These are phyloP conservation scores for Apotomis turbidana DNA, from an alignment of 2,888 invertebrate species.

Conservation along the genomic window DNA sequence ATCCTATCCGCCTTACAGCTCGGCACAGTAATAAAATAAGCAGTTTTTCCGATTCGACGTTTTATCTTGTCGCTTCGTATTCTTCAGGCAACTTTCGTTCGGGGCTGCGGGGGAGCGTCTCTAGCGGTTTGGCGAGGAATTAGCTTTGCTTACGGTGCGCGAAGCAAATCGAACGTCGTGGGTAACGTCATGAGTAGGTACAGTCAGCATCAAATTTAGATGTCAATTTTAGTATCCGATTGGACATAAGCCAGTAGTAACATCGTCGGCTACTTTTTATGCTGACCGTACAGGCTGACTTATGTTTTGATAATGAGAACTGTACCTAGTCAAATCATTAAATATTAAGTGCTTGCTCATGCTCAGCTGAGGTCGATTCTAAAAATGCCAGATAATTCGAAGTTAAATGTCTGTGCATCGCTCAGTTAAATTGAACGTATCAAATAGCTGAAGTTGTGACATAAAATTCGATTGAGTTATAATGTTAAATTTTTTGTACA, in stretches of 20 bases:
- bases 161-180: slow-evolving; percentile 19
- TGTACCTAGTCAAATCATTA: slow-evolving; percentile 26
- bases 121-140: slow-evolving; percentile 60
- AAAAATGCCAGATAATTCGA: too few species aligned
- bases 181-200: too few species aligned
- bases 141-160: slow-evolving; percentile 53
- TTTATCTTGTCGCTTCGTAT: slow-evolving; percentile 78
- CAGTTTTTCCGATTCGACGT: slow-evolving; percentile 79
- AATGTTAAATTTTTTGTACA: too few species aligned
- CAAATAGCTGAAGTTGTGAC: too few species aligned
- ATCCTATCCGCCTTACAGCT: slow-evolving; percentile 68
- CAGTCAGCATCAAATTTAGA: too few species aligned
- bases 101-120: slow-evolving; percentile 64
- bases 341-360: slow-evolving; percentile 1
- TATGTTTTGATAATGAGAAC: slow-evolving; percentile 25
- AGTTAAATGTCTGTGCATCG: too few species aligned
- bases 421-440: too few species aligned
- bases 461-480: too few species aligned
- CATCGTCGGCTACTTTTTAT: too few species aligned
- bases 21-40: slow-evolving; percentile 77
- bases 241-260: too few species aligned
- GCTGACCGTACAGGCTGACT: background rate
- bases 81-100: slow-evolving; percentile 66
- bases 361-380: too few species aligned
- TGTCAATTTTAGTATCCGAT: too few species aligned